phyloP scores from a whole-genome alignment of 2,888 invertebrate genomes.

The Agelastica alni region DNA sequence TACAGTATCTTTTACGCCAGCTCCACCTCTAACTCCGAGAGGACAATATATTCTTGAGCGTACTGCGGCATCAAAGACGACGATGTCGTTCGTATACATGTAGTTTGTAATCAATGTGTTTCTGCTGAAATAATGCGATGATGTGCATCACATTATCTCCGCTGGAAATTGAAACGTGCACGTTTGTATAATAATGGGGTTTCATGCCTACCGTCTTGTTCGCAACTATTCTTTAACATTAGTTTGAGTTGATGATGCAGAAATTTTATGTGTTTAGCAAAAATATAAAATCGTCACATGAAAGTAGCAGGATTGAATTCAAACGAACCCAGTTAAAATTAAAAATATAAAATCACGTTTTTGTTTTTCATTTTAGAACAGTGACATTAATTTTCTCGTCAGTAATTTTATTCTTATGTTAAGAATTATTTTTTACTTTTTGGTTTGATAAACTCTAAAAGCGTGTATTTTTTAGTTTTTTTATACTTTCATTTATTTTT shows the following conservation, averaged over 20 bases:
- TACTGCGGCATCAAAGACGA: slow-evolving; percentile 3
- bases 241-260: neutral
- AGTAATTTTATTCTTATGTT: no score
- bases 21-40: neutral
- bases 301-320: no score
- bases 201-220: slow-evolving; percentile 1
- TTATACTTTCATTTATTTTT: no score
- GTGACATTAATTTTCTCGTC: no score
- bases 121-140: slow-evolving; percentile 20
- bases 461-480: no score
- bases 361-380: no score
- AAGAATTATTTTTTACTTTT: no score
- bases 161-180: slow-evolving; percentile 24
- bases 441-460: no score
- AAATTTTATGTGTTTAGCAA: no score
- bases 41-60: neutral
- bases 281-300: no score
- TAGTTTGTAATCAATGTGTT: slow-evolving; percentile 9
- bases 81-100: neutral
- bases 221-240: neutral
- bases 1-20: neutral
- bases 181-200: slow-evolving; percentile 17
- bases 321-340: no score
- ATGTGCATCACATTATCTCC: slow-evolving; percentile 22
- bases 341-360: no score